Evolutionary conservation across 2,888 invertebrate species (phyloP), one percentile per base, ranked within the genome.

Genomic region (Belgica antarctica): DNA sequence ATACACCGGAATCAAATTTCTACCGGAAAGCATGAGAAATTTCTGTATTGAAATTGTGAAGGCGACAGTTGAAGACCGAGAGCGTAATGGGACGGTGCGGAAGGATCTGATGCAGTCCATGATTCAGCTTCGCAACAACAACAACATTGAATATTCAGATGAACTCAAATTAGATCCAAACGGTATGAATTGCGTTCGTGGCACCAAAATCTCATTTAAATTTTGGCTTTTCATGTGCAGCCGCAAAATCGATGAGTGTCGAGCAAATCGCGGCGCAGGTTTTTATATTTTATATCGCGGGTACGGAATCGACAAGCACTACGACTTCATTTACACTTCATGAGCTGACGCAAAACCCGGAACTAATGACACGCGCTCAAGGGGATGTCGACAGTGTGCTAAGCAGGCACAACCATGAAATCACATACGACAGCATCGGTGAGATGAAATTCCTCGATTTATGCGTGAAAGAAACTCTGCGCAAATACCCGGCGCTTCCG

Each of bases 61-160:
- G 19, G 75, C 76, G 5, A 79, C 81, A n/a, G 76, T 83, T 7
- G 75, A 78, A 27, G 77, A 77, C 70, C 77, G 83, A n/a, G 80
- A 81, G 72, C 70, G 75, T 1, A 75, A 79, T 27, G 79, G 80
- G 36, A 75, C 80, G 2, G 74, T 76, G 1, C 76, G 81, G 5
- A 79, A 79, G 71, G 83, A 83, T 74, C 75, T 83, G 71, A 75
- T 83, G 73, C 81, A 83, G 72, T 72, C 81, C 62, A 74, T 83
- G 41, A 79, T 83, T 68, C 78, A 81, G 46, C 72, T 82, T 27
- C 77, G 80, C n/a, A 80, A 82, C 36, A 76, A 77, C 1, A 78
- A 77, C 62, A 78, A 76, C 73, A 75, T 78, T 22, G 52, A 52
- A 25, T 77, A 75, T 36, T 74, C 74, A 0, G 72, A 72, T 59